These are phyloP conservation scores for Caiman crocodilus DNA, from an alignment of 2,797 vertebrate species.

Conservation along the genomic window DNA sequence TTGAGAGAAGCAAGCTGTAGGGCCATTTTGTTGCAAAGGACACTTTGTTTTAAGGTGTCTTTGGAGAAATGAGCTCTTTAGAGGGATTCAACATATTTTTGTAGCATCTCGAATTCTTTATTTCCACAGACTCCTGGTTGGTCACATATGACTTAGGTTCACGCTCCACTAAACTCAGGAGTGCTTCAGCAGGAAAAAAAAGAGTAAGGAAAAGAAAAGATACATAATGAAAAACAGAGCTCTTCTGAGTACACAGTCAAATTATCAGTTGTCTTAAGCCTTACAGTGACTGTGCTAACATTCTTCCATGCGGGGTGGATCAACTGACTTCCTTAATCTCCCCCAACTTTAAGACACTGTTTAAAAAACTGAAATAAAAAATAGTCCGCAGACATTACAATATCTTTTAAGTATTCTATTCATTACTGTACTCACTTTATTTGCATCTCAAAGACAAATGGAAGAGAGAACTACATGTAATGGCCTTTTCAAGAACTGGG, in stretches of 20 bases:
- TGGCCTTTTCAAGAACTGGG: background rate
- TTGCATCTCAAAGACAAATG: background rate
- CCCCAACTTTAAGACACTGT: background rate
- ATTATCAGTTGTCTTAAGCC: background rate
- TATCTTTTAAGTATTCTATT: background rate
- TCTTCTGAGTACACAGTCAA: background rate
- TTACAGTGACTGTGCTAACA: background rate
- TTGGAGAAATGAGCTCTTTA: background rate
- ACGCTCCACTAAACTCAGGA: background rate
- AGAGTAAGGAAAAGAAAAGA: background rate
- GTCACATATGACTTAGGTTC: background rate
- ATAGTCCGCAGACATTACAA: background rate
- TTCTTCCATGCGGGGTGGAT: background rate
- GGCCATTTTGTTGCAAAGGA: background rate
- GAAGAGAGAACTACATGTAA: rapidly evolving
- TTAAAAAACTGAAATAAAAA: background rate
- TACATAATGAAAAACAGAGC: background rate
- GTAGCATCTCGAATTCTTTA: background rate
- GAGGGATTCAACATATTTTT: background rate
- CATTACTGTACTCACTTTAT: background rate
- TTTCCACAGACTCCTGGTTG: background rate
- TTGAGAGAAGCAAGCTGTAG: background rate
- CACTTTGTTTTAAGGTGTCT: background rate
- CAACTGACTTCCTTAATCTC: background rate
- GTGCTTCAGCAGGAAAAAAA: background rate